Conservation (phyloP, 2,113 vertebrate species). For the Crypturellus undulatus region DNA sequence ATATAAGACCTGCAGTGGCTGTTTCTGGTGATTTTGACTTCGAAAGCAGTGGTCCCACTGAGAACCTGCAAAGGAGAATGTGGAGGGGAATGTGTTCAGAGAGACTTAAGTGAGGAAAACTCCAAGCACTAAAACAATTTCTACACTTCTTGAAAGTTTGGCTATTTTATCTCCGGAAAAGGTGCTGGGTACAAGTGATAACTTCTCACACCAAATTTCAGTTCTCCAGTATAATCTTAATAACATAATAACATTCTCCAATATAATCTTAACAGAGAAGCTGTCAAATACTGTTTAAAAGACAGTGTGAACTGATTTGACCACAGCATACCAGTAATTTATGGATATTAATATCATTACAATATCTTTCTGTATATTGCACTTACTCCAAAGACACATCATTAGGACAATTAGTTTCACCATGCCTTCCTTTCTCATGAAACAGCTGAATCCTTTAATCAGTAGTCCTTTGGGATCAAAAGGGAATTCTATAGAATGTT, state of each 20-base stretch:
- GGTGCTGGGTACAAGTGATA: background rate
- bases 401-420: background rate
- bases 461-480: background rate
- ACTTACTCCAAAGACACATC: background rate
- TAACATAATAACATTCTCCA: background rate
- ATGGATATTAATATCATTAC: background rate
- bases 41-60: background rate
- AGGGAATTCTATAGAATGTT: background rate
- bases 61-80: background rate
- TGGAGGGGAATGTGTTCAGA: background rate
- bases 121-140: background rate
- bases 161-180: background rate
- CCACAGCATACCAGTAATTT: background rate
- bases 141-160: background rate
- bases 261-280: background rate
- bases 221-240: background rate
- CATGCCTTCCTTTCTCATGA: background rate
- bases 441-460: background rate
- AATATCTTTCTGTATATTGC: background rate
- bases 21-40: background rate
- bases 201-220: background rate
- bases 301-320: background rate
- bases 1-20: background rate
- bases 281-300: background rate
- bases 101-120: background rate